phyloP scores from a whole-genome alignment of 2,113 vertebrate genomes.

The human (Homo sapiens) region GRCh38 chr1:103963501-103964000 shows the following conservation, averaged over 20 bases:
- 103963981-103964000: too few relatives aligned
- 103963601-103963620: not conserved
- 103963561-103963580: not conserved
- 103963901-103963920: too few relatives aligned
- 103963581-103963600: not conserved
- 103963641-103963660: not conserved
- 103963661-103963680: not conserved
- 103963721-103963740: not conserved
- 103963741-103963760: too few relatives aligned
- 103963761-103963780: too few relatives aligned
- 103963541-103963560: not conserved
- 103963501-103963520: not conserved
- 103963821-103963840: too few relatives aligned
- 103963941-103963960: too few relatives aligned
- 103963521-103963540: not conserved
- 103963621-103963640: not conserved
- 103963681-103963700: not conserved
- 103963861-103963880: too few relatives aligned
- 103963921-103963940: too few relatives aligned
- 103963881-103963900: accelerated
- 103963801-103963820: too few relatives aligned
- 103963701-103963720: not conserved
- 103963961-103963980: too few relatives aligned
- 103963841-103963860: too few relatives aligned
- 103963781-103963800: too few relatives aligned